phyloP scores from a whole-genome alignment of 2,113 vertebrate genomes.

The Malaclemys terrapin region DNA sequence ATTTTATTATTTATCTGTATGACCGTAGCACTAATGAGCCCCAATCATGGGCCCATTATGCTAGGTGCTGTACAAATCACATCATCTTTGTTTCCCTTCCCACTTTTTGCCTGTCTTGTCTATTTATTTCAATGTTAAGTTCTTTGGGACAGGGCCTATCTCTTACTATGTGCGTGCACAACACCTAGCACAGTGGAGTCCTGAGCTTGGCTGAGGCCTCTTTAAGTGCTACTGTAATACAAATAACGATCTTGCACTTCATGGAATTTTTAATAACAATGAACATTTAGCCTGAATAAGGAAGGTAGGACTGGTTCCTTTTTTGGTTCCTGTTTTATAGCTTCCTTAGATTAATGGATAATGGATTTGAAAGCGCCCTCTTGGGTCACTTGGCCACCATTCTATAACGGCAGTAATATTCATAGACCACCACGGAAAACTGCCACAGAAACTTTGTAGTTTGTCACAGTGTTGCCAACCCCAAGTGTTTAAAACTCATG shows the following conservation, averaged over 20 bases:
- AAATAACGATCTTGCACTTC: background rate
- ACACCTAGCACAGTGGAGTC: background rate
- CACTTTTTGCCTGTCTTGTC: background rate
- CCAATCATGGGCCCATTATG: background rate
- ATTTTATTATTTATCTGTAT: background rate
- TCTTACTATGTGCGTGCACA: background rate
- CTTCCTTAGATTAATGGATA: background rate
- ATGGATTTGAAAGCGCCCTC: background rate
- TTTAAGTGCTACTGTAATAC: background rate
- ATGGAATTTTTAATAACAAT: background rate
- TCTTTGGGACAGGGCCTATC: background rate
- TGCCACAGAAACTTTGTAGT: background rate
- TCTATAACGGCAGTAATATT: background rate
- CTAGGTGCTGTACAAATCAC: background rate
- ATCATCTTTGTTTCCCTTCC: background rate
- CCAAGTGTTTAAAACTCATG: background rate
- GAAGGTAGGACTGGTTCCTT: background rate
- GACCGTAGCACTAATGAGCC: background rate
- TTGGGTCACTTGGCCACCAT: background rate
- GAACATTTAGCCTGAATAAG: background rate
- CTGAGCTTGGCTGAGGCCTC: background rate
- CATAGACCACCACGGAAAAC: rapidly evolving
- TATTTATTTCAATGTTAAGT: background rate
- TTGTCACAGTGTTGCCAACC: background rate
- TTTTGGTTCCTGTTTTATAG: background rate